Percentiles rank a stretch among this genome's conserved stretches.
These are phyloP conservation scores for Eulithis prunata DNA, from an alignment of 2,888 invertebrate species.

Conservation along the genomic window DNA sequence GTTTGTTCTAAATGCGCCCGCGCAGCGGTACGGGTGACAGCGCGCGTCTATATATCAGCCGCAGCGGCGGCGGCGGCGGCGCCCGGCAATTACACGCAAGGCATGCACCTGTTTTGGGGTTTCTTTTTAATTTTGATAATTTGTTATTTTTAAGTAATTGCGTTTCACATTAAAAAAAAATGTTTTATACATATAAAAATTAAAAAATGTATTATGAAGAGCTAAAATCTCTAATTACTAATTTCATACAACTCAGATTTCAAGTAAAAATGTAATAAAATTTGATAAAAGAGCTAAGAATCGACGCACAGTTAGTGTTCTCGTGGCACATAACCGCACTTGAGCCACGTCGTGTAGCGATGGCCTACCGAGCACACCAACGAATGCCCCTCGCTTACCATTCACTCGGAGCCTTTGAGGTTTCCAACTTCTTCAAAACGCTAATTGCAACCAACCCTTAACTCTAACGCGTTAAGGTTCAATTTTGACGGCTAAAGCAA, in stretches of 20 bases:
- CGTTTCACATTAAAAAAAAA: background rate
- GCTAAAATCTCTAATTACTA: background rate
- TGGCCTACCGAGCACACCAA: background rate
- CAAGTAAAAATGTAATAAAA: background rate
- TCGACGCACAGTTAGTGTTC: conserved; percentile 2
- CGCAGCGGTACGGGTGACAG: conserved; percentile 61
- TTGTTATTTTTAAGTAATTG: background rate
- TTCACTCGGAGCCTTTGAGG: conserved; percentile 46
- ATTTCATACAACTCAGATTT: background rate
- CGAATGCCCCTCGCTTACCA: conserved; percentile 23
- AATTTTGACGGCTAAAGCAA: conserved; percentile 51
- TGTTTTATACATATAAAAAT: too few species aligned
- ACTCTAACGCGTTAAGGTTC: conserved; percentile 43
- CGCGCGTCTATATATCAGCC: conserved; percentile 62
- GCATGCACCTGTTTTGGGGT: conserved; percentile 52
- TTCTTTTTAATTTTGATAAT: conserved; percentile 41
- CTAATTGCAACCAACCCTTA: conserved; percentile 47
- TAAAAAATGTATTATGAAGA: too few species aligned
- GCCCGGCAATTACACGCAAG: conserved; percentile 64
- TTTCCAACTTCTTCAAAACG: conserved; percentile 38
- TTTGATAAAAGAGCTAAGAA: background rate
- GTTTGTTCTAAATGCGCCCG: conserved; percentile 78
- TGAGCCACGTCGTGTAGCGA: conserved; percentile 9
- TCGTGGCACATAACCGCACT: conserved; percentile 3
- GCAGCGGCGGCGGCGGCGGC: conserved; percentile 52